These are phyloP conservation scores for Scortum barcoo DNA, from an alignment of 2,113 vertebrate species.

Conservation along the genomic window DNA sequence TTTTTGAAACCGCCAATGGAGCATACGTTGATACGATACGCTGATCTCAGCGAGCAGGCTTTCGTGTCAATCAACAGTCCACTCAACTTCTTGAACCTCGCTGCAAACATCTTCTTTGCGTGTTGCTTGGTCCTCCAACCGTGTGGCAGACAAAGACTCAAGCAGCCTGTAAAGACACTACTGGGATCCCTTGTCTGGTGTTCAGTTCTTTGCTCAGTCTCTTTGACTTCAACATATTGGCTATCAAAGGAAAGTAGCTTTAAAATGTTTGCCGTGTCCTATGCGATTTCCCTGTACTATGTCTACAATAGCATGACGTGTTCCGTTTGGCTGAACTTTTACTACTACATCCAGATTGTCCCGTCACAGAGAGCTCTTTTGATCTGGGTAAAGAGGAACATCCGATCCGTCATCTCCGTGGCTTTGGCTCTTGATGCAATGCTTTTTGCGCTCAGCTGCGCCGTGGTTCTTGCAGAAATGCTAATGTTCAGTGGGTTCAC, in stretches of 20 bases:
- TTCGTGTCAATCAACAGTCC: conserved; percentile 35
- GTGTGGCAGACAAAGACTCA: conserved; percentile 15
- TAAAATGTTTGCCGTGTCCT: fast-evolving
- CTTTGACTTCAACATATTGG: background rate
- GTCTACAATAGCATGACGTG: conserved; percentile 33
- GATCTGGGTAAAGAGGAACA: conserved; percentile 67
- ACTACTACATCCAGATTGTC: conserved; percentile 63
- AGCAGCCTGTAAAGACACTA: conserved; percentile 65
- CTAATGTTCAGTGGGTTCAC: fast-evolving
- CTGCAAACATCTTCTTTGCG: conserved; percentile 57
- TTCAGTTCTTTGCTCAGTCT: conserved; percentile 6
- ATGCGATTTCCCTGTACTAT: background rate
- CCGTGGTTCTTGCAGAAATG: fast-evolving
- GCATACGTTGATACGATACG: fast-evolving
- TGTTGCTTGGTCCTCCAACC: conserved; percentile 51
- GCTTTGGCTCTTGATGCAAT: conserved; percentile 1
- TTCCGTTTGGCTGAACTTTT: conserved; percentile 64
- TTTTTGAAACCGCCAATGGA: conserved; percentile 29
- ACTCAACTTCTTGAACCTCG: conserved; percentile 16
- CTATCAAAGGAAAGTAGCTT: fast-evolving
- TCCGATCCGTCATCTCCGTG: conserved; percentile 43
- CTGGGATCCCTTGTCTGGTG: conserved; percentile 51
- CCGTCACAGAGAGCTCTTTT: conserved; percentile 21
- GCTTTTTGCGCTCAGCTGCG: background rate
- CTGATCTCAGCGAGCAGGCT: background rate